Base-by-base conservation (phyloP, 2,113 vertebrate genomes). In the Anas platyrhynchos region DNA sequence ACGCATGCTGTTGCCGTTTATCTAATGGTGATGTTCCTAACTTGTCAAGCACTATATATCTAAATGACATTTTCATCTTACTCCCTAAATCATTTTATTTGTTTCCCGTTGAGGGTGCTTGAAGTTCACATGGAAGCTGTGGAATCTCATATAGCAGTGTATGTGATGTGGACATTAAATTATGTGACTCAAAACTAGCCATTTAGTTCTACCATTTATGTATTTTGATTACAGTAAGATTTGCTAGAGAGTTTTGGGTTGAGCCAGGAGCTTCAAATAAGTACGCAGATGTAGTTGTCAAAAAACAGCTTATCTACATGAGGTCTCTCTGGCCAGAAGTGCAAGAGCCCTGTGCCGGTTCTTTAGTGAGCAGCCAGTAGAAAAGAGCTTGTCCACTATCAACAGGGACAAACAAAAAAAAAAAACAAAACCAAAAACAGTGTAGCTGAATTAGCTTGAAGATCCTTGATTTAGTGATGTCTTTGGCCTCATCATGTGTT, bases 171-270 rank as follows among this genome's bases (percentile, higher is more conserved):
- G 62, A 48, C 46, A 1, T 36, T 65, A 32, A 38, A 44, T 23
- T 85, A 14, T 4, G 4, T 27, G 59, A 23, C 58, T 20, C 22
- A 7, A 50, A 38, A 9, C 68, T 29, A 78, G 79, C 56, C 4
- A 0, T 4, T 26, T 27, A 38, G n/a, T 23, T 75, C 38, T 71
- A 62, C 58, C 8, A 26, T 44, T 66, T 72, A 34, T 3, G 1
- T 32, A 1, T 18, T 15, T 4, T 50, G n/a, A 9, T 67, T 86
- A 50, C 54, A 1, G 0, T n/a, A 46, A 63, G 22, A 23, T 56
- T 69, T 58, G 55, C 77, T 87, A 74, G 34, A 38, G 14, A 20
- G 23, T 73, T 83, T 63, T 55, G 59, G 0, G 50, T 2, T 26
- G 62, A 73, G 50, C 55, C 72, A 65, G 27, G 2, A 23, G 43